Conservation (phyloP, 2,888 invertebrate genomes). For the Drosophila conformis region DNA sequence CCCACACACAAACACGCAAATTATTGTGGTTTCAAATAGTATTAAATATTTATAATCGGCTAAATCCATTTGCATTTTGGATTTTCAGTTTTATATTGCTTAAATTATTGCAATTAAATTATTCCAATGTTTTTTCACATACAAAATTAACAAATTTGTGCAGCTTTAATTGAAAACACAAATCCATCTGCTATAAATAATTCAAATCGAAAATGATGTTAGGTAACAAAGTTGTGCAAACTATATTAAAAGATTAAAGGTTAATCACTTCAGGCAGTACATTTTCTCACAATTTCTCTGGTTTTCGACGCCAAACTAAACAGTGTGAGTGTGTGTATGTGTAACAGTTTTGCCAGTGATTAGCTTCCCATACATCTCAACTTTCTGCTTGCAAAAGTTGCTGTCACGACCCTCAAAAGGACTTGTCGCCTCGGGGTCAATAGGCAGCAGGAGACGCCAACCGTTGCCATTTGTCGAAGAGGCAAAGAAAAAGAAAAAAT, state of each 20-base stretch:
- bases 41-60: slow-evolving; percentile 10
- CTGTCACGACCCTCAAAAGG: slow-evolving; percentile 58
- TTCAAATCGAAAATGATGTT: neutral
- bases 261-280: slow-evolving; percentile 61
- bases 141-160: neutral
- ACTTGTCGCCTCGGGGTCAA: slow-evolving; percentile 62
- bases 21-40: slow-evolving; percentile 1
- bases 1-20: neutral
- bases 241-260: slow-evolving; percentile 59
- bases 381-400: slow-evolving; percentile 64
- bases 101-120: neutral
- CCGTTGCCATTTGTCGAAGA: neutral
- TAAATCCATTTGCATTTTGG: slow-evolving; percentile 6
- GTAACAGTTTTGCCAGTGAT: slow-evolving; percentile 66
- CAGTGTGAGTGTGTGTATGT: neutral
- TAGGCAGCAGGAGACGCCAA: slow-evolving; percentile 29
- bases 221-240: slow-evolving; percentile 43
- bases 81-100: neutral
- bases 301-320: slow-evolving; percentile 6
- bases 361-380: slow-evolving; percentile 67
- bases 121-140: neutral
- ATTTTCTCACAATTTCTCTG: slow-evolving; percentile 25
- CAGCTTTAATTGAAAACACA: neutral
- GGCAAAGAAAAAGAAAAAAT: neutral
- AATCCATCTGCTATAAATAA: neutral